A percentile compares a stretch with the other conserved stretches of the same genome.
phyloP scores from a whole-genome alignment of 2,888 invertebrate genomes.

The Polydrusus cervinus region DNA sequence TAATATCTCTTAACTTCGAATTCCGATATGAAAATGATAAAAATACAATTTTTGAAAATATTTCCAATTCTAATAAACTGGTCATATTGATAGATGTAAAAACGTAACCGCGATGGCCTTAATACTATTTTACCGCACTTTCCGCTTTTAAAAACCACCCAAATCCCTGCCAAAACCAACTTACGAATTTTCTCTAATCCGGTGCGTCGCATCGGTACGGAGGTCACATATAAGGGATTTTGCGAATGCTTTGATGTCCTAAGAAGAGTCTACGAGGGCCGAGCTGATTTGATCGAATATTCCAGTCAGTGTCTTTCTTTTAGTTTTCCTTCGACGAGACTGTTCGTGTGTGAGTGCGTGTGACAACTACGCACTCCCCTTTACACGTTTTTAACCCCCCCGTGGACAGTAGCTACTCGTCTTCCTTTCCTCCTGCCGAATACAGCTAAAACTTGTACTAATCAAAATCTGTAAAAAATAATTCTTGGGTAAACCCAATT shows the following conservation, averaged over 20 bases:
- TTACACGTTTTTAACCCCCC: slow-evolving; percentile 50
- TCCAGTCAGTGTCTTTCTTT: slow-evolving; percentile 70
- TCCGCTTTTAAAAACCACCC: slow-evolving; percentile 15
- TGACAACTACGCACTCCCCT: slow-evolving; percentile 53
- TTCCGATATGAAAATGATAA: too few species aligned
- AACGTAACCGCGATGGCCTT: too few species aligned
- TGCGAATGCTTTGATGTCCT: slow-evolving; percentile 68
- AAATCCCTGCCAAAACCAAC: slow-evolving; percentile 9
- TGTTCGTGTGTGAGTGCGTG: slow-evolving; percentile 68
- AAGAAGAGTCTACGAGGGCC: slow-evolving; percentile 62
- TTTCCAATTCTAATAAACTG: too few species aligned
- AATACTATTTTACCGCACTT: not conserved
- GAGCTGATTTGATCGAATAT: slow-evolving; percentile 71
- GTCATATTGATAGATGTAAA: too few species aligned
- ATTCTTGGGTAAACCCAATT: too few species aligned
- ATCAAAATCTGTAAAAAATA: not conserved
- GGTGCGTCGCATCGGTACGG: slow-evolving; percentile 64
- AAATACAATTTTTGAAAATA: too few species aligned
- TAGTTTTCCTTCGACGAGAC: slow-evolving; percentile 66
- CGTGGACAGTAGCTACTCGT: slow-evolving; percentile 51
- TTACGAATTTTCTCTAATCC: slow-evolving; percentile 41
- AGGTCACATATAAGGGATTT: slow-evolving; percentile 69
- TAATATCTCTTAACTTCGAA: too few species aligned
- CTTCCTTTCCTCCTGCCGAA: not conserved
- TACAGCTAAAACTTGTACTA: not conserved